Conservation (phyloP, 2,113 vertebrate species). For the Chunga burmeisteri region DNA sequence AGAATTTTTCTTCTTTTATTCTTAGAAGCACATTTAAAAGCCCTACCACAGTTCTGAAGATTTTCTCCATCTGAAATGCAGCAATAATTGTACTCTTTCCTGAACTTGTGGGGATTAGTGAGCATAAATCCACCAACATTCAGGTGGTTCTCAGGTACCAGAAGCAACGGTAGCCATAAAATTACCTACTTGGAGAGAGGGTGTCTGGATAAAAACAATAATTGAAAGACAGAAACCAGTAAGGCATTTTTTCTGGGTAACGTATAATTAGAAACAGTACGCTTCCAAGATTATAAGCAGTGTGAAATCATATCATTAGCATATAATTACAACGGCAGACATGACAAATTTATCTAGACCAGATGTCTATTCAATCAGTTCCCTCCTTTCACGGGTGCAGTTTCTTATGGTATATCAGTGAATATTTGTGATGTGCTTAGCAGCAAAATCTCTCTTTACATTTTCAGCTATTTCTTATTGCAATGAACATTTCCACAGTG, state of each 20-base stretch:
- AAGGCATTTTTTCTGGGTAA: neutral
- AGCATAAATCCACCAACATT: neutral
- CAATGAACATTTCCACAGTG: neutral
- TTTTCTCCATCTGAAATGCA: neutral
- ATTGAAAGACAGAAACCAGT: neutral
- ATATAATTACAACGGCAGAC: neutral
- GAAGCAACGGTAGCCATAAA: neutral
- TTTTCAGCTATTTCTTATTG: neutral
- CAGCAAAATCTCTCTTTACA: neutral
- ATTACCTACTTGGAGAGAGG: neutral
- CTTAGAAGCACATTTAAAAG: neutral
- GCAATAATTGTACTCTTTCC: neutral
- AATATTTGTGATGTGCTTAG: neutral
- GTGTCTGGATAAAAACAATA: neutral
- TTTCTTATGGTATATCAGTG: neutral
- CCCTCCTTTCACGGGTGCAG: neutral
- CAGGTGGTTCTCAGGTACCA: neutral
- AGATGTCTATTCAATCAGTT: neutral
- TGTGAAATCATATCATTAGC: conserved; percentile 24
- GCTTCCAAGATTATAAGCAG: neutral
- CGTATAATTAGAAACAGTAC: neutral
- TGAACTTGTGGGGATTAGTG: neutral
- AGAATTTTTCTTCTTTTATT: neutral
- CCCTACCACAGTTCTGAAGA: neutral
- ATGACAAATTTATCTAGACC: neutral